A percentile compares a stretch with the other conserved stretches of the same genome.
Conservation (phyloP, 2,797 vertebrate species). For the Cetoscarus ocellatus region DNA sequence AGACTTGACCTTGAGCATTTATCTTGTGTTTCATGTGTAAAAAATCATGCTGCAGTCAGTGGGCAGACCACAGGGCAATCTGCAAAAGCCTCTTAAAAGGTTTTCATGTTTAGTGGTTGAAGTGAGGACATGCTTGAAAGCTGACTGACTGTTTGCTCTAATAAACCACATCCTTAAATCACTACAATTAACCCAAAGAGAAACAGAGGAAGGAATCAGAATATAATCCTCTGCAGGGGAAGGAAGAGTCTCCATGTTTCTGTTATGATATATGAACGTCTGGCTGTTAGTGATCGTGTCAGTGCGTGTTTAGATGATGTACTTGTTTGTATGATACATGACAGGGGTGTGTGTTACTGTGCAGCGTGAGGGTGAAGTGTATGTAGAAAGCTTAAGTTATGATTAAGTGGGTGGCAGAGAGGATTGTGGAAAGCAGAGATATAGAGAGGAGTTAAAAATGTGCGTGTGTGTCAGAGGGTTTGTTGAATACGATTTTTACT, state of each 20-base stretch:
- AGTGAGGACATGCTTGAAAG: conserved; percentile 10
- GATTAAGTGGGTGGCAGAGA: conserved; percentile 54
- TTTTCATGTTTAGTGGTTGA: background rate
- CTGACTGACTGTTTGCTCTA: background rate
- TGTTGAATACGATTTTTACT: conserved; percentile 74
- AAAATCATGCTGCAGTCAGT: background rate
- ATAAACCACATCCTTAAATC: conserved; percentile 31
- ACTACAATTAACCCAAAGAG: conserved; percentile 11
- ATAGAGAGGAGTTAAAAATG: conserved; percentile 32
- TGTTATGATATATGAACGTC: background rate
- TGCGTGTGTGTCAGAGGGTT: conserved; percentile 25
- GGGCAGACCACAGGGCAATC: background rate
- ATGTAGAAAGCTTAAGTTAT: conserved; percentile 39
- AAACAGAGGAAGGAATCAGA: conserved; percentile 35
- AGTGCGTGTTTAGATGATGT: conserved; percentile 5
- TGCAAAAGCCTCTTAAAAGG: background rate
- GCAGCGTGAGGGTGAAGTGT: conserved; percentile 28
- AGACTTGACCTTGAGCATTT: background rate
- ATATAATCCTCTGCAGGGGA: conserved; percentile 20
- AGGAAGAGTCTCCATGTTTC: conserved; percentile 26
- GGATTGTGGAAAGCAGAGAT: conserved; percentile 47
- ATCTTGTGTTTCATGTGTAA: background rate
- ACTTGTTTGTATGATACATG: conserved; percentile 22
- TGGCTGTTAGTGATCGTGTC: background rate
- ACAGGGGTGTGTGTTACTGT: conserved; percentile 46